These are phyloP conservation scores for Alectura lathami DNA, from an alignment of 2,113 vertebrate genomes.

Conservation along the genomic window DNA sequence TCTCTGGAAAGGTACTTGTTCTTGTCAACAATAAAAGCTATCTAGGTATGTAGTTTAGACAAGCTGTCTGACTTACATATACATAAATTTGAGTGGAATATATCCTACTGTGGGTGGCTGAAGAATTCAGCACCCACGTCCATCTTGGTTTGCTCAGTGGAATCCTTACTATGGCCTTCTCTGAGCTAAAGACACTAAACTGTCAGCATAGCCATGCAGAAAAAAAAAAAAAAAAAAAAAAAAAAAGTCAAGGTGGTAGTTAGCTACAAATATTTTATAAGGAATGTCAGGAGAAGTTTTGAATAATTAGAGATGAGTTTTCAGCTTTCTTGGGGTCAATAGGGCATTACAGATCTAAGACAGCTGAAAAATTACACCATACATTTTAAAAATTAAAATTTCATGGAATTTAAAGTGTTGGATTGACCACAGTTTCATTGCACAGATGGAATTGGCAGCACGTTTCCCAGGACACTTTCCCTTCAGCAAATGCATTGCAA, in stretches of 20 bases:
- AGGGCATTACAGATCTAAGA: background rate
- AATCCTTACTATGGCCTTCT: background rate
- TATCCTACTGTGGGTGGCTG: background rate
- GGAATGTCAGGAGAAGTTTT: background rate
- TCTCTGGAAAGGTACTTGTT: background rate
- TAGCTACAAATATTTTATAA: background rate
- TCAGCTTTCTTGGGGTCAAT: background rate
- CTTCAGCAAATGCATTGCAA: background rate
- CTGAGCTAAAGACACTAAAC: background rate
- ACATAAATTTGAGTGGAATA: background rate
- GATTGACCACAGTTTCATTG: background rate
- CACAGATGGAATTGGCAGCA: background rate
- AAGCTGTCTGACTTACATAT: background rate
- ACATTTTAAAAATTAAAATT: background rate
- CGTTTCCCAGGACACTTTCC: background rate
- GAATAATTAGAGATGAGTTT: background rate
- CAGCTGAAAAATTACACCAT: background rate
- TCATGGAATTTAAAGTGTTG: background rate
- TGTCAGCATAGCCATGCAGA: background rate
- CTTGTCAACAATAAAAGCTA: background rate
- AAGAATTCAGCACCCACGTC: background rate
- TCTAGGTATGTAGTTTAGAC: background rate
- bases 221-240: background rate
- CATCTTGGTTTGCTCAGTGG: background rate
- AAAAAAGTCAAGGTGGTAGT: background rate